Percentiles rank a stretch among this genome's conserved stretches.
Evolutionary conservation across 1,140 invertebrate genomes (phyloP).

Genomic region (Penaeus japonicus): DNA sequence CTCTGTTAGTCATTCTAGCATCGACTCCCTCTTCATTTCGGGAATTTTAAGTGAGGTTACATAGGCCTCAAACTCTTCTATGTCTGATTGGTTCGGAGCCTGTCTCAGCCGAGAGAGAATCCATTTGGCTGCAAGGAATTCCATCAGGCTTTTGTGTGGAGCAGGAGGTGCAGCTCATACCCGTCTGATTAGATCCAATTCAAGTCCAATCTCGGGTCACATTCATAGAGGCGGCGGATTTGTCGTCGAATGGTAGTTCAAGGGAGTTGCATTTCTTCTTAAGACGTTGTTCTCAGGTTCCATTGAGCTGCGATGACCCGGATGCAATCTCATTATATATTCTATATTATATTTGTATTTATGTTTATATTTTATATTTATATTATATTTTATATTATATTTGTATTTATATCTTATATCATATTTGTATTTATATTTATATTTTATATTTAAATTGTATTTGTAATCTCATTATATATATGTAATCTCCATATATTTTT

Average conservation of each 20-base stretch:
- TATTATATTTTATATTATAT: too few relatives aligned
- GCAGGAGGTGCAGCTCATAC: background rate
- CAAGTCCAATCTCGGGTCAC: conserved; percentile 1
- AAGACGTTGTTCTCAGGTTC: background rate
- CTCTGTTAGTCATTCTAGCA: background rate
- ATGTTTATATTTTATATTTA: too few relatives aligned
- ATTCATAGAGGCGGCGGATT: conserved; percentile 3
- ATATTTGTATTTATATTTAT: too few relatives aligned
- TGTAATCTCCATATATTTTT: background rate
- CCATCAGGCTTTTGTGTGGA: conserved; percentile 38
- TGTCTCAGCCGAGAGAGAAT: background rate
- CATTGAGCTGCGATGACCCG: background rate
- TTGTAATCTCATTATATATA: background rate
- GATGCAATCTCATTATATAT: too few relatives aligned
- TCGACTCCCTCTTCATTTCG: background rate
- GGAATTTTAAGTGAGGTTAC: background rate
- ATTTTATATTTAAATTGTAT: too few relatives aligned
- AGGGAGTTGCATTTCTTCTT: background rate
- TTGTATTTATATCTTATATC: too few relatives aligned
- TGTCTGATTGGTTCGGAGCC: background rate
- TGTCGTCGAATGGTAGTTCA: background rate
- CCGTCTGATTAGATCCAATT: too few relatives aligned
- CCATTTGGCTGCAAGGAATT: conserved; percentile 29
- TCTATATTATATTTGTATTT: too few relatives aligned
- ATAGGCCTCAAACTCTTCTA: background rate